Evolutionary conservation across 1,140 invertebrate species (phyloP).

Genomic region (Drosophila albomicans): DNA sequence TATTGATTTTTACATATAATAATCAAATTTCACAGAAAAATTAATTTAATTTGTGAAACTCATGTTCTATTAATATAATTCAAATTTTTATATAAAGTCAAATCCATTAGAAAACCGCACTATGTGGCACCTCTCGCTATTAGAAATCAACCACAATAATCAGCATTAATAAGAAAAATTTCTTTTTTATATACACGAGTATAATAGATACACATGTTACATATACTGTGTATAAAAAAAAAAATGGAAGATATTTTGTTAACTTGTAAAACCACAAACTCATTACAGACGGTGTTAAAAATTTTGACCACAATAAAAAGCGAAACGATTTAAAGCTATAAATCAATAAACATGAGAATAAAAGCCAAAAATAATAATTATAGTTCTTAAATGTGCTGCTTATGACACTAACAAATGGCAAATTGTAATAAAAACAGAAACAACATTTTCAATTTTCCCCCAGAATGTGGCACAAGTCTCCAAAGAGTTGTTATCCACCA

Average conservation of each 20-base stretch:
- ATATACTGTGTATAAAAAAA: background rate
- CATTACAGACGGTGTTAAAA: constrained; percentile 60
- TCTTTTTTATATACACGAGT: constrained; percentile 8
- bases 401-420: constrained; percentile 73
- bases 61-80: too few species aligned
- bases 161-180: constrained; percentile 27
- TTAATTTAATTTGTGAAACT: background rate
- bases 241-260: constrained; percentile 20
- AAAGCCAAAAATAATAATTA: constrained; percentile 41
- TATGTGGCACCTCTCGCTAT: constrained; percentile 4
- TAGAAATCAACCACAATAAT: constrained; percentile 29
- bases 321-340: constrained; percentile 53
- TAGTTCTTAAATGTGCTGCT: constrained; percentile 37
- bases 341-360: constrained; percentile 62
- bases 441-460: constrained; percentile 32
- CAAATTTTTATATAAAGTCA: background rate
- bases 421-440: constrained; percentile 68
- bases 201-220: background rate
- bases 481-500: constrained; percentile 52
- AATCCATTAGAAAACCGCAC: background rate
- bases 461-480: constrained; percentile 64
- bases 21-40: too few species aligned
- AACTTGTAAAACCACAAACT: constrained; percentile 53
- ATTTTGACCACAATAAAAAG: constrained; percentile 54
- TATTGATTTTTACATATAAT: too few species aligned